These are phyloP conservation scores for Hipparchia sbordonii DNA, from an alignment of 2,888 invertebrate species.

Conservation along the genomic window DNA sequence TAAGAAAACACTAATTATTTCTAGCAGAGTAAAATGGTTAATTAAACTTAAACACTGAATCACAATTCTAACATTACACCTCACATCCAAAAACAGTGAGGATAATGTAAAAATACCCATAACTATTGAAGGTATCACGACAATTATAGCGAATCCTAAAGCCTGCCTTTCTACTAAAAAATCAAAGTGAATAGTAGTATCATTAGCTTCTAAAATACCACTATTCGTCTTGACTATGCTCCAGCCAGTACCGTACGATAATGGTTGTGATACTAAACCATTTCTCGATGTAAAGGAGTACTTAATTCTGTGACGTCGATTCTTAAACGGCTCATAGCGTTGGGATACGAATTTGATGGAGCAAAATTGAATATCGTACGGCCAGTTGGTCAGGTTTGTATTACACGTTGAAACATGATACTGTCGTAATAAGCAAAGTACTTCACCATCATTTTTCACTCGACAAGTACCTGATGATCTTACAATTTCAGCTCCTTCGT, in stretches of 20 bases:
- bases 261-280: constrained; percentile 38
- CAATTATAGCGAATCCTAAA: constrained; percentile 45
- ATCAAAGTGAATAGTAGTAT: constrained; percentile 45
- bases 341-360: constrained; percentile 37
- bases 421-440: constrained; percentile 37
- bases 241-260: constrained; percentile 54
- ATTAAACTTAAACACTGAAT: constrained; percentile 51
- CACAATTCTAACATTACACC: constrained; percentile 43
- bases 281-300: constrained; percentile 36
- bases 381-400: constrained; percentile 52
- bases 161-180: constrained; percentile 56
- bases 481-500: constrained; percentile 17
- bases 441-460: constrained; percentile 41
- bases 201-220: constrained; percentile 35
- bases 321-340: neutral
- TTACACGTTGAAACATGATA: constrained; percentile 40
- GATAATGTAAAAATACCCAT: constrained; percentile 48
- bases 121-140: constrained; percentile 51
- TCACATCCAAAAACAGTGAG: constrained; percentile 49
- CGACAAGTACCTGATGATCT: constrained; percentile 38
- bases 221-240: constrained; percentile 50
- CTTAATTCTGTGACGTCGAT: constrained; percentile 25
- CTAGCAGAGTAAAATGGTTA: constrained; percentile 49
- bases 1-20: constrained; percentile 43
- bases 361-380: constrained; percentile 53